Evolutionary conservation across 2,888 invertebrate genomes (phyloP), one percentile per base, ranked within the genome.

Genomic region (Lepetodrilus schrolli): DNA sequence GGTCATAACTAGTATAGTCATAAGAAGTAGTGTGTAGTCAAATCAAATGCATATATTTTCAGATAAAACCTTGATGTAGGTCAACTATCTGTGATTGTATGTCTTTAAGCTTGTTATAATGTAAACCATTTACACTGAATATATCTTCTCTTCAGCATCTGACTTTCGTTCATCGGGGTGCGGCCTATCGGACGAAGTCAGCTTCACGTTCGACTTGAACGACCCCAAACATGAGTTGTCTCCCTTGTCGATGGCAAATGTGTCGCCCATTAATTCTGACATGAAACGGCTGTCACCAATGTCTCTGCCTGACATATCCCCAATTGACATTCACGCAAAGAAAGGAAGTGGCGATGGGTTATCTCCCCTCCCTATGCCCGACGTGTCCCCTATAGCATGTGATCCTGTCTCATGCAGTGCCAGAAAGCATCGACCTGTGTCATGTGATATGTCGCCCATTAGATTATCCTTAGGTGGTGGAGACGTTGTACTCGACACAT

Each of bases 401-500:
- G 58, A 58, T 30, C 58, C 58, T 58, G 68, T 66, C n/a, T n/a
- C n/a, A n/a, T n/a, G n/a, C n/a, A n/a, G n/a, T n/a, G n/a, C n/a
- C n/a, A n/a, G n/a, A n/a, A n/a, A n/a, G n/a, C n/a, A n/a, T n/a
- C n/a, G n/a, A n/a, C n/a, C n/a, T n/a, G n/a, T n/a, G n/a, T n/a
- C n/a, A n/a, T n/a, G n/a, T n/a, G n/a, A n/a, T n/a, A n/a, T n/a
- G n/a, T n/a, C n/a, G n/a, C n/a, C n/a, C n/a, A n/a, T n/a, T n/a
- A n/a, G n/a, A n/a, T n/a, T n/a, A n/a, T n/a, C n/a, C n/a, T n/a
- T n/a, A n/a, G 2, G 20, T 20, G 48, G 4, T 17, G 48, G 21
- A 4, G 20, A 48, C 26, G 26, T 26, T 21, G 68, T 43, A 36
- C 77, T 79, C 38, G 81, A 78, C 37, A 79, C 78, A 30, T 81